Percentiles rank a stretch among this genome's conserved stretches.
Evolutionary conservation across 2,888 invertebrate species (phyloP).

Genomic region (Patella caerulea): DNA sequence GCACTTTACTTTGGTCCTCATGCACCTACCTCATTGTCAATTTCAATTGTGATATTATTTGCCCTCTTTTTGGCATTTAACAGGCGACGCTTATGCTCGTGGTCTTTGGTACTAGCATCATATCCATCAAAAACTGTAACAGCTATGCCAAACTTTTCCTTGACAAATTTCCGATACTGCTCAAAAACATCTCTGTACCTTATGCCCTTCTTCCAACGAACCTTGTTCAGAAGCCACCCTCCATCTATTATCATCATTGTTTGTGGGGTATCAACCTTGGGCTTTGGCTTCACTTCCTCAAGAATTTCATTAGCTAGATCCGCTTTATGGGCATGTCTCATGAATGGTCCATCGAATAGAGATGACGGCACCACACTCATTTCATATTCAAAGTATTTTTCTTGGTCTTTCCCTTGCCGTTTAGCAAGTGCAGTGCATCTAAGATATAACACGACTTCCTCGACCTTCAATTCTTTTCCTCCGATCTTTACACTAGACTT

Average conservation of each 20-base stretch:
- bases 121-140: constrained; percentile 4
- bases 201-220: background rate
- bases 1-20: too few relatives aligned
- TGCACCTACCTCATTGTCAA: too few relatives aligned
- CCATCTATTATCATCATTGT: constrained; percentile 2
- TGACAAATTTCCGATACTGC: constrained; percentile 7
- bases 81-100: too few relatives aligned
- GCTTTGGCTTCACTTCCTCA: background rate
- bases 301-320: background rate
- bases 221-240: background rate
- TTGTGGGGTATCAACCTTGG: background rate
- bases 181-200: background rate
- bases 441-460: background rate
- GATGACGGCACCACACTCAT: background rate
- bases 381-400: background rate
- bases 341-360: background rate
- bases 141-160: background rate
- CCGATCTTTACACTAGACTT: background rate
- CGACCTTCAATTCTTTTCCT: background rate
- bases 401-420: background rate
- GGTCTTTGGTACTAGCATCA: background rate
- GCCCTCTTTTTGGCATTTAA: too few relatives aligned
- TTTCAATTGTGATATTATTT: too few relatives aligned
- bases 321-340: background rate
- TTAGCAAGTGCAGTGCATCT: too few relatives aligned